phyloP scores from a whole-genome alignment of 2,888 invertebrate species.

The Athripsodes cinereus region DNA sequence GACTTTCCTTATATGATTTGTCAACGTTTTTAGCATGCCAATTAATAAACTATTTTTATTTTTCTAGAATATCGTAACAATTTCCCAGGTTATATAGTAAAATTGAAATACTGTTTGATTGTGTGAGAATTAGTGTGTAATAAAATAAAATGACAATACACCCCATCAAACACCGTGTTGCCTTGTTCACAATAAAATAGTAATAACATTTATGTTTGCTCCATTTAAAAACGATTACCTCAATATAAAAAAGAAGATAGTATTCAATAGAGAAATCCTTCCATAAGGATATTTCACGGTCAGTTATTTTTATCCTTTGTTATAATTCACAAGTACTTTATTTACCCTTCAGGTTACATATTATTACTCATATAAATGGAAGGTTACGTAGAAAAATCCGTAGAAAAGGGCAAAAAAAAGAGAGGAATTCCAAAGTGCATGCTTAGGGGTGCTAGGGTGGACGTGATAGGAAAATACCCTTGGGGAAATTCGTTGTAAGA shows the following conservation, averaged over 20 bases:
- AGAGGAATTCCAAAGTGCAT: conserved; percentile 8
- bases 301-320: conserved; percentile 20
- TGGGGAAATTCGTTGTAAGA: conserved; percentile 8
- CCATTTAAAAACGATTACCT: conserved; percentile 9
- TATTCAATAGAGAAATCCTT: conserved; percentile 4
- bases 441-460: conserved; percentile 5
- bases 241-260: neutral
- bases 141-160: no score
- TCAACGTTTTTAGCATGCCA: no score
- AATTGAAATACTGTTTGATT: no score
- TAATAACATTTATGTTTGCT: neutral
- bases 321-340: conserved; percentile 23
- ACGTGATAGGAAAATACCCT: conserved; percentile 4
- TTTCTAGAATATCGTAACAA: no score
- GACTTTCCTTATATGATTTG: no score
- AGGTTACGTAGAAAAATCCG: conserved; percentile 4
- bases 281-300: conserved; percentile 19
- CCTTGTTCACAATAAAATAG: no score
- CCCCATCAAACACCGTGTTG: no score
- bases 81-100: no score
- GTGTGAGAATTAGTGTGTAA: no score
- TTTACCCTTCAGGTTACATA: conserved; percentile 4
- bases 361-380: conserved; percentile 2
- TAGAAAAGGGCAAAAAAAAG: conserved; percentile 9
- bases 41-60: no score